These are phyloP conservation scores for Alligator sinensis DNA, from an alignment of 2,113 vertebrate species.

Conservation along the genomic window DNA sequence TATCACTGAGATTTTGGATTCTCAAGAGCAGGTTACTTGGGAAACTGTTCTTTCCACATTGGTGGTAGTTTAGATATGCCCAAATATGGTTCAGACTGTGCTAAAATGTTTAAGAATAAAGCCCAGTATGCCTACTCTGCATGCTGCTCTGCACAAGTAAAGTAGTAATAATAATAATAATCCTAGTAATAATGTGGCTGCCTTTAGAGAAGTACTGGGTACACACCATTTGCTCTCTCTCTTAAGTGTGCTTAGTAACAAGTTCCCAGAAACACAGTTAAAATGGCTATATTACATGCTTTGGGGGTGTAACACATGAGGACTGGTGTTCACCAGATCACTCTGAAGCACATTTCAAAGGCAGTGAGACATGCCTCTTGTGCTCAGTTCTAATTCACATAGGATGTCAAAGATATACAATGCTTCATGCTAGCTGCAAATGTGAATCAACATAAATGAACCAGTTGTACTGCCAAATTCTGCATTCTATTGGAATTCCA, in stretches of 20 bases:
- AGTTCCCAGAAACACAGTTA: background rate
- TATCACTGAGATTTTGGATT: background rate
- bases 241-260: background rate
- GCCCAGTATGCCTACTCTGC: too few species aligned
- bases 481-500: slow-evolving; percentile 25
- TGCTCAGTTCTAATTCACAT: fast-evolving
- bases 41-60: background rate
- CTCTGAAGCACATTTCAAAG: too few species aligned
- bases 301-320: too few species aligned
- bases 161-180: too few species aligned
- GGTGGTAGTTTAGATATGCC: too few species aligned
- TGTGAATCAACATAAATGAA: slow-evolving; percentile 23
- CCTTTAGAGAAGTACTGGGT: too few species aligned
- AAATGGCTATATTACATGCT: too few species aligned
- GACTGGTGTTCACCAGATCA: too few species aligned
- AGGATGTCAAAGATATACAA: background rate
- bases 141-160: too few species aligned
- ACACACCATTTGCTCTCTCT: background rate
- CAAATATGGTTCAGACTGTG: too few species aligned
- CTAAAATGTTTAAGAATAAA: too few species aligned
- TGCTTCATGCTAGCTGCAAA: background rate
- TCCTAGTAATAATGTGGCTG: too few species aligned
- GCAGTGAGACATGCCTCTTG: background rate
- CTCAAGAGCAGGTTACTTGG: background rate
- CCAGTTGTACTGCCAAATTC: background rate